Evolutionary conservation across 2,113 vertebrate species (phyloP), one percentile per base, ranked within the genome.

Genomic region (Lontra canadensis): DNA sequence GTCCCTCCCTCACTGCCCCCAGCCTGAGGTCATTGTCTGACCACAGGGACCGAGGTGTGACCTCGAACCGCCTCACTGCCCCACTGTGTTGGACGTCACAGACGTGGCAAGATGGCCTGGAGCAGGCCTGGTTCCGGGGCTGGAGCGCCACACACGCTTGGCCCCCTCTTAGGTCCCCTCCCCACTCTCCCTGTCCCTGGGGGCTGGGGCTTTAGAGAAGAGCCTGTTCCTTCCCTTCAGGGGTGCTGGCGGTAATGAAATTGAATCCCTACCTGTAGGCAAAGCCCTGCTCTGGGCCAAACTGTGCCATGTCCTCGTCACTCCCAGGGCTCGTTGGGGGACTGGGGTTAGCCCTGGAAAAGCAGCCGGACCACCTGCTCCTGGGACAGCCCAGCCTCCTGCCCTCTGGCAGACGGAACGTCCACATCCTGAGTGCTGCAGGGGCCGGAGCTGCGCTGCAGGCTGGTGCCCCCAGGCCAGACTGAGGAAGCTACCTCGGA

Each of bases 111-210:
- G 67, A 20, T 34, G 34, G 67, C 17, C 67, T 18, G 34, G 67
- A 69, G 17, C 34, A 69, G 67, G 34, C 17, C 15, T 69, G 67
- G 34, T 20, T n/a, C 34, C 17, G 18, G 34, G 67, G 34, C 34
- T 36, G 17, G 67, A 14, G 67, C 1, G 1, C 3, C 18, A 9
- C 8, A 1, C 34, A 36, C 2, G 34, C n/a, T 8, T 20, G 67
- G 67, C 17, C 8, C 34, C 18, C 17, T 9, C 67, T 36, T 21
- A 18, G 34, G 67, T 67, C 34, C 34, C 67, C 34, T 36, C 67
- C 34, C 67, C 67, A n/a, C 67, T 69, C 67, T 36, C 67, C 18
- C 34, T 0, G 15, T 20, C 34, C 67, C 34, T 21, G 18, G 34
- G 65, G 67, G 34, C 67, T 69, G 20, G 67, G 65, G 65, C 65